Percentiles rank a stretch among this genome's conserved stretches.
Evolutionary conservation across 1,140 invertebrate species (phyloP).

Genomic region (Drosophila kohkoa): DNA sequence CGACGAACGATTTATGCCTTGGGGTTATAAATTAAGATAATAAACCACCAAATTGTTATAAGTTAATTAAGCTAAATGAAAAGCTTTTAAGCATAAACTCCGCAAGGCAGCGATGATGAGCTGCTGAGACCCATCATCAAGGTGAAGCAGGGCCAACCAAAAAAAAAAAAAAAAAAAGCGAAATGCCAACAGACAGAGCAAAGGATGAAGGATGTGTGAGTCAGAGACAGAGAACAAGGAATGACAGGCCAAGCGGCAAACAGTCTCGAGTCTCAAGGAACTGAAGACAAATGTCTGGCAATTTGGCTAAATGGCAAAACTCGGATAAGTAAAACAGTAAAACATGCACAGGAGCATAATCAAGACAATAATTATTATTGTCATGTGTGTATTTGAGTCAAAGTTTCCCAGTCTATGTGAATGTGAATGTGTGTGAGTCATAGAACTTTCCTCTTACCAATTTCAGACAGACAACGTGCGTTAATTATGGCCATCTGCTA

Average conservation of each 20-base stretch:
- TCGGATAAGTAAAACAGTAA: constrained; percentile 77
- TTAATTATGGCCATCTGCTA: constrained; percentile 79
- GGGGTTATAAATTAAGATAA: constrained; percentile 77
- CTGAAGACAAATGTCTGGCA: constrained; percentile 81
- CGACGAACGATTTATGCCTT: constrained; percentile 51
- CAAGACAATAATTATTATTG: constrained; percentile 83
- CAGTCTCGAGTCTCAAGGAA: constrained; percentile 7
- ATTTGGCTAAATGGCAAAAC: constrained; percentile 82
- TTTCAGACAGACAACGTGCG: constrained; percentile 68
- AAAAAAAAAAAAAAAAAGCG: too few species aligned
- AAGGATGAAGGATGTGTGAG: constrained; percentile 8
- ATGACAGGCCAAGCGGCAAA: constrained; percentile 29
- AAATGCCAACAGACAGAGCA: constrained; percentile 40
- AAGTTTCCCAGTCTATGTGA: constrained; percentile 35
- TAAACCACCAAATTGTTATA: constrained; percentile 80
- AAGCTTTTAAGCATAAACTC: constrained; percentile 70
- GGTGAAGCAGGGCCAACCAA: constrained; percentile 49
- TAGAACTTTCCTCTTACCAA: constrained; percentile 16
- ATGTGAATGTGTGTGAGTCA: background rate
- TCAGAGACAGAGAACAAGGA: constrained; percentile 18
- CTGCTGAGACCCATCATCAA: constrained; percentile 37
- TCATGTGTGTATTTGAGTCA: constrained; percentile 76
- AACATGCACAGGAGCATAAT: constrained; percentile 81
- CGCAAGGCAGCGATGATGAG: constrained; percentile 23
- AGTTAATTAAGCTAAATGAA: constrained; percentile 83